Conservation (phyloP, 1,140 invertebrate genomes). For the Eueides isabella region DNA sequence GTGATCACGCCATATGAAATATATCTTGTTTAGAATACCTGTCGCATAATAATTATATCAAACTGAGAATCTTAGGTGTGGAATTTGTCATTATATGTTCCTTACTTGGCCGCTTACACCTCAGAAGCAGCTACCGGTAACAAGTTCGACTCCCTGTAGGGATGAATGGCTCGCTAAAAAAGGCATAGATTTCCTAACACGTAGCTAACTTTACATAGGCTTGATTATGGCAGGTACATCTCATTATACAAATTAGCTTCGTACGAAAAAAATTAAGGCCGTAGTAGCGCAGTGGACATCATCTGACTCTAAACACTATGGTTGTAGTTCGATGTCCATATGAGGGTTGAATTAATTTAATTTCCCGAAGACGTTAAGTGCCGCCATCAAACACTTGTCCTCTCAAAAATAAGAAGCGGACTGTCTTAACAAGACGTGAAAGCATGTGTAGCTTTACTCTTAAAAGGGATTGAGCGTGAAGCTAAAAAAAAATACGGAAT, state of each 20-base stretch:
- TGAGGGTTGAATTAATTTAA: too few relatives aligned
- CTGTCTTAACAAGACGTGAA: too few relatives aligned
- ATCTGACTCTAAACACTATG: too few relatives aligned
- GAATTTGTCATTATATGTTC: conserved; percentile 49
- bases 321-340: too few relatives aligned
- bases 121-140: conserved; percentile 40
- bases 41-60: conserved; percentile 47
- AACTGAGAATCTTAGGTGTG: conserved; percentile 36
- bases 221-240: conserved; percentile 36
- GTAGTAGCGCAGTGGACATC: too few relatives aligned
- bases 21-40: conserved; percentile 11
- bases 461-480: too few relatives aligned
- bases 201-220: conserved; percentile 24
- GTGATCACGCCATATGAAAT: neutral
- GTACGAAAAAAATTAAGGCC: conserved; percentile 28
- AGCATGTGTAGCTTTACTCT: too few relatives aligned
- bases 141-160: conserved; percentile 35
- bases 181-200: conserved; percentile 32
- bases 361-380: too few relatives aligned
- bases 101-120: conserved; percentile 42
- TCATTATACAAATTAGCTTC: conserved; percentile 42
- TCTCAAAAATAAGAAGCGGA: too few relatives aligned
- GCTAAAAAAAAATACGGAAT: too few relatives aligned
- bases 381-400: too few relatives aligned
- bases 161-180: conserved; percentile 40